Evolutionary conservation across 2,797 vertebrate genomes (phyloP), one percentile per base, ranked within the genome.

Genomic region (Borostomias antarcticus): DNA sequence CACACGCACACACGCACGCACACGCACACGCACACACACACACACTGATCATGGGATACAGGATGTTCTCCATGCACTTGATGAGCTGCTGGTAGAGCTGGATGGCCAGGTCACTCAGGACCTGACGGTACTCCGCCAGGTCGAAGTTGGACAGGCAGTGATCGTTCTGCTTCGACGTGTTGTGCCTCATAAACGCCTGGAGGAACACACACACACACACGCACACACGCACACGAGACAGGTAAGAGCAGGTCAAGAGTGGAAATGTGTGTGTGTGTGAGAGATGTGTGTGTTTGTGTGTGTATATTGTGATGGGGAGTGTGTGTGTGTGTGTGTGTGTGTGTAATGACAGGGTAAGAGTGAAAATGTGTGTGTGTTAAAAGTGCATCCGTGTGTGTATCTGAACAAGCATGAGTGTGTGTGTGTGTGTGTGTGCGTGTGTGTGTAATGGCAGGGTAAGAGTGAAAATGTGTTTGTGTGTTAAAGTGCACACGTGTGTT

Each of bases 51-150:
- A 98, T 98, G 19, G 97, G 95, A 75, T 98, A 95, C 32, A 98
- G 92, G 89, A 96, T 94, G 82, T 93, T 96, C 86, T 99, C 98
- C 85, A 98, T 89, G 77, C 97, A 96, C 75, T 97, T 94, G 83
- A 98, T 94, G 0, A 99, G 94, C 72, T 99, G 97, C 87, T 99
- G 98, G 87, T 98, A 99, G 80, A 98, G 98, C 92, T 99, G 98
- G 87, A 99, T 98, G 76, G 97, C 96, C 88, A 99, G 78, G 88
- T 99, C 97, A 73, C 97, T 99, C 81, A 99, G 89, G 53, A 99
- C 97, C 87, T 99, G 96, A 79, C 97, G 91, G 86, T 99, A 99
- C 78, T 99, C 97, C 0, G 97, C 94, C 85, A 99, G 91, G 88
- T 99, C 98, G 47, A 99, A 99, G 86, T 99, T 99, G 66, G 95